Base-by-base conservation (phyloP, 2,797 vertebrate genomes). In the Peromyscus melanophrys region DNA sequence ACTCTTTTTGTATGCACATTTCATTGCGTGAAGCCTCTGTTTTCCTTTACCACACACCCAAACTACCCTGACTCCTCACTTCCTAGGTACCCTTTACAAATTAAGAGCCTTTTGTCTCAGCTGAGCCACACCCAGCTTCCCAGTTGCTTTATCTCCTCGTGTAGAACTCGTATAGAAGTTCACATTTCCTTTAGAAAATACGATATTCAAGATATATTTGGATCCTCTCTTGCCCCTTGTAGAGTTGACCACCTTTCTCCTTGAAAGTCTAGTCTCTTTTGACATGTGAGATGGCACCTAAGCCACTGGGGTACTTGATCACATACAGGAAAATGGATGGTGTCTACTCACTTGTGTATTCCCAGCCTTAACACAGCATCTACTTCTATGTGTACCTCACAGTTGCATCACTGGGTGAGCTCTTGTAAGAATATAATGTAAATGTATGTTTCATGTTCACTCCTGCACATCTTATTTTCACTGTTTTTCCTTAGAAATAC, bases 181-280 rank as follows among this genome's bases (percentile, higher is more conserved):
- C 21, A 90, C 71, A 40, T 89, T 96, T 92, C 59, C 61, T 94
- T 94, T 40, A 90, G 34, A 63, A 37, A 52, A 61, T 25, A 67
- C 23, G 16, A 65, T 46, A 29, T 91, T 17, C 16, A 69, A 63
- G 25, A 76, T 34, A 73, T 57, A 86, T 52, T 23, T 61, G 84
- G 19, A 89, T 75, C 43, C 46, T 94, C 69, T 94, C 63, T 94
- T 94, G 73, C 6, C 40, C 43, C 43, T 43, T 94, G 17, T 94
- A 82, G 83, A 92, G n/a, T 65, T 90, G 81, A 88, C n/a, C 59
- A 65, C 67, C 71, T 89, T 92, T 90, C 14, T 95, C 63, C 37
- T 81, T 92, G 34, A 25, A 65, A 55, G 27, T 85, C 61, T 95
- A 49, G 31, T 57, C 37, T 55, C 27, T 49, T 88, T 84, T 87